Base-by-base conservation (phyloP, 2,113 vertebrate species). In the Delphinapterus leucas region DNA sequence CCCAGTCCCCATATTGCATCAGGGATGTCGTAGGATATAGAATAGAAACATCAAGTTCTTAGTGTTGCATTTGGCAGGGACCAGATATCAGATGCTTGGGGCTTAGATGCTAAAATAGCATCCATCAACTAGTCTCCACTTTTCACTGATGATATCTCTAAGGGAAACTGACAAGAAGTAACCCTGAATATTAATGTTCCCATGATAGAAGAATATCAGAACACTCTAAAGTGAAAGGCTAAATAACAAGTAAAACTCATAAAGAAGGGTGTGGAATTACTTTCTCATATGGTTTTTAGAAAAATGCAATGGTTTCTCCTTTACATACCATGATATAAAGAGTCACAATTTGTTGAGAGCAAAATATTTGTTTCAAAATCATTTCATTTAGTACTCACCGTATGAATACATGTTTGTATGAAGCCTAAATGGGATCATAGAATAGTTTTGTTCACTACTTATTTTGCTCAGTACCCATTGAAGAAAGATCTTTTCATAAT, bases 361-460 rank as follows among this genome's bases (percentile, higher is more conserved):
- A 88, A 89, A 93, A 86, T 74, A 55, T 61, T 94, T 77, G 47
- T 91, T 83, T 88, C 53, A 83, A 87, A 88, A 94, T 88, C 28
- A 84, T 79, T 88, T 95, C 31, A 44, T 63, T 95, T 88, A 63
- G 28, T 83, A 10, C 33, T 87, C 12, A 28, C 63, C 60, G 47
- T 44, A 65, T 71, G 55, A 73, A 58, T 63, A 8, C 41, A 68
- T 55, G 20, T 91, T 65, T 79, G 25, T 25, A 58, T 44, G 2
- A 71, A 49, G 74, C 10, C 33, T 71, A 90, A 53, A 68, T 61
- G 11, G 28, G 33, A 58, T 93, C 53, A 58, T 41, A 71, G 74
- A 63, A 67, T 93, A 71, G 49, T 84, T 94, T 80, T 83, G 58
- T 61, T 82, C 17, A n/a, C 41, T 77, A 25, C 26, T 36, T 92